Base-by-base conservation (phyloP, 2,888 invertebrate genomes). In the Hyles lineata region DNA sequence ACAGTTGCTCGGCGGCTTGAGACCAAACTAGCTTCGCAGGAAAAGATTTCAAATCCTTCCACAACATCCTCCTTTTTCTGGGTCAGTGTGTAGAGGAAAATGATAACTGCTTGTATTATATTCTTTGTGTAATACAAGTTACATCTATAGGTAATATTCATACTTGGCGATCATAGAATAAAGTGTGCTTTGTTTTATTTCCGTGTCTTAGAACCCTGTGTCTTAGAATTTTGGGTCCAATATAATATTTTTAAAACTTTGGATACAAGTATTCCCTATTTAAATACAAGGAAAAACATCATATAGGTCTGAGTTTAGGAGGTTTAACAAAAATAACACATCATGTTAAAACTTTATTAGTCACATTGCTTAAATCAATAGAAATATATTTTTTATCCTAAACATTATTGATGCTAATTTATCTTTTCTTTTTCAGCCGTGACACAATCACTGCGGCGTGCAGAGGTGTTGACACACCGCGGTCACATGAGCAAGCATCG, bases 71-170 rank as follows among this genome's bases (percentile, higher is more conserved):
- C 32, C 61, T 21, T 17, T 71, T 73, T 72, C 72, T 74, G 71
- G 71, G 73, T 76, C 74, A 74, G 70, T 59, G 23, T 29, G 63
- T 55, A 63, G n/a, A 67, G 67, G 67, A 67, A 67, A 67, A 17
- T 23, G 21, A 23, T 67, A 21, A 67, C 43, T 67, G 50, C 17
- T 67, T 55, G 43, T 63, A 63, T 67, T 50, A 67, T 21, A 32
- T 15, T 67, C 23, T 23, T 67, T 17, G 21, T 67, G 55, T 55
- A n/a, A 55, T n/a, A n/a, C 43, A 43, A 15, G 3, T 43, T 43
- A 43, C n/a, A 55, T 2, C 15, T n/a, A 55, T n/a, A n/a, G 6
- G 19, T n/a, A n/a, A 55, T 15, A 55, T 15, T 8, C 35, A 11
- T 35, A 35, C 35, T 35, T 35, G 8, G 35, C 9, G 2, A 11